Evolutionary conservation across 2,888 invertebrate species (phyloP).

Genomic region (Agrochola lota): DNA sequence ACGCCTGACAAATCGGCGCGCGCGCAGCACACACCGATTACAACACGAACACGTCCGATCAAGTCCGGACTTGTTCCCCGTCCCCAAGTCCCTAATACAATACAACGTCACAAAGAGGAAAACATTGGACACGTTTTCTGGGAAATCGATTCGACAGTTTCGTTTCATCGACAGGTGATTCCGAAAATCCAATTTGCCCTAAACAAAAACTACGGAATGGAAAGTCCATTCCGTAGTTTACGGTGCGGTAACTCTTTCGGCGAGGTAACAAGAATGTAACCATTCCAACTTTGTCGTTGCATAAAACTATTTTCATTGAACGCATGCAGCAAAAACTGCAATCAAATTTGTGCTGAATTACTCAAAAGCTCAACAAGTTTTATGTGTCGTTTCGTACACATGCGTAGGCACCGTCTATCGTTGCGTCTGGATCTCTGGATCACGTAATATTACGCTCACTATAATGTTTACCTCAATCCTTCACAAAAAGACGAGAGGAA

Average conservation of each 20-base stretch:
- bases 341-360: constrained; percentile 34
- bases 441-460: constrained; percentile 53
- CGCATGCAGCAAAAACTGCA: constrained; percentile 24
- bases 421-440: constrained; percentile 61
- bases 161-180: background rate
- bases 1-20: constrained; percentile 89
- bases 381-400: constrained; percentile 56
- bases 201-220: constrained; percentile 9
- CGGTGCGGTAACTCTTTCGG: background rate
- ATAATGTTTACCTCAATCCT: constrained; percentile 54
- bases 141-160: constrained; percentile 30
- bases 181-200: background rate
- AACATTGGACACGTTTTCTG: constrained; percentile 26
- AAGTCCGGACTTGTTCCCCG: constrained; percentile 82
- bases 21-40: constrained; percentile 70
- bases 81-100: constrained; percentile 42
- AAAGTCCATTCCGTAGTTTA: no score
- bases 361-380: constrained; percentile 55
- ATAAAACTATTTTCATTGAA: background rate
- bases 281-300: background rate
- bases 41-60: constrained; percentile 75
- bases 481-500: constrained; percentile 47
- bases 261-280: background rate
- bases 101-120: constrained; percentile 38
- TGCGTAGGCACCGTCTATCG: constrained; percentile 73